These are phyloP conservation scores for Takifugu flavidus DNA, from an alignment of 2,113 vertebrate genomes.

Conservation along the genomic window DNA sequence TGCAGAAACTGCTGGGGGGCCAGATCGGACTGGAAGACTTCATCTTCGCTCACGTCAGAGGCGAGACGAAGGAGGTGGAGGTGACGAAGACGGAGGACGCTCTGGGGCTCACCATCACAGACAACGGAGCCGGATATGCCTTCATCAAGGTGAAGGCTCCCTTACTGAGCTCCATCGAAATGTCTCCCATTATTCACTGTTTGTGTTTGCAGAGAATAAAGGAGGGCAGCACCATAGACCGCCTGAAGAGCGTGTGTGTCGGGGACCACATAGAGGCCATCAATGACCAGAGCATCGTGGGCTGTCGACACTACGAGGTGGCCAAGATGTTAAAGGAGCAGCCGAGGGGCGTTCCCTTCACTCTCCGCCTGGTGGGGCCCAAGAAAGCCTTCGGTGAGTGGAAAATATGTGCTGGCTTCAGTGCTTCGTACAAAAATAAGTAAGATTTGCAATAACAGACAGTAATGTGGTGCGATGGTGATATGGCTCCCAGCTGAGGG, in stretches of 20 bases:
- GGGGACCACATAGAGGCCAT: conserved; percentile 97
- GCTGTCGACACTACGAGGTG: conserved; percentile 96
- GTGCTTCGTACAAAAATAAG: not conserved
- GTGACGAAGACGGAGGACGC: conserved; percentile 94
- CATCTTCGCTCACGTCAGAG: conserved; percentile 92
- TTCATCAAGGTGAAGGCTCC: conserved; percentile 88
- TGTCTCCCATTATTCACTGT: not conserved
- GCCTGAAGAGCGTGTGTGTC: conserved; percentile 82
- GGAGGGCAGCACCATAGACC: conserved; percentile 91
- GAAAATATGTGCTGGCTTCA: not conserved
- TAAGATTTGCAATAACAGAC: not conserved
- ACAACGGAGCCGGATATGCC: conserved; percentile 93
- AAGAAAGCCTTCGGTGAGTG: conserved; percentile 92
- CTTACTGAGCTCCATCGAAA: not conserved
- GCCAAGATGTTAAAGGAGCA: conserved; percentile 97
- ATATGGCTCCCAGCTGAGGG: not conserved
- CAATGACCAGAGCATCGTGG: conserved; percentile 95
- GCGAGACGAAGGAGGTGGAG: conserved; percentile 94
- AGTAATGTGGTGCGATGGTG: not conserved
- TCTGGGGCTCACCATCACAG: conserved; percentile 94
- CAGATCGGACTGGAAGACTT: conserved; percentile 98
- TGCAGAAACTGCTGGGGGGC: conserved; percentile 94
- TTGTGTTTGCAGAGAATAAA: conserved; percentile 86
- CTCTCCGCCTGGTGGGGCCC: conserved; percentile 89
- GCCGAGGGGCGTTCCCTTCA: conserved; percentile 84